Conservation (phyloP, 2,888 invertebrate genomes). For the Cryptus armator region DNA sequence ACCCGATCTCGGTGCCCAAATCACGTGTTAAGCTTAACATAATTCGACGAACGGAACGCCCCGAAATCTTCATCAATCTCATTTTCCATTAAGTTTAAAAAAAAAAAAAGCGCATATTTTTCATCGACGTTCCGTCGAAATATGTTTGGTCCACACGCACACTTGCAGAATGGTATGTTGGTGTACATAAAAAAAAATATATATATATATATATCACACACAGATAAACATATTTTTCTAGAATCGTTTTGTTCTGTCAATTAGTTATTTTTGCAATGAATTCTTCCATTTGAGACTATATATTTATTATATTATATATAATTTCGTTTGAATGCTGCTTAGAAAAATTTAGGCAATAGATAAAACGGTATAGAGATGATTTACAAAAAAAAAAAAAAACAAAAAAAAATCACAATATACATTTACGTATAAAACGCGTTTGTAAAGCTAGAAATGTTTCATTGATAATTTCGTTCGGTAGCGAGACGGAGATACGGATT, state of each 20-base stretch:
- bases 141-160: constrained; percentile 81
- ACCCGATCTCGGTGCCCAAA: constrained; percentile 77
- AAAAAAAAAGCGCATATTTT: constrained; percentile 1
- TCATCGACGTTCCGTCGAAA: constrained; percentile 75
- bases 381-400: background rate
- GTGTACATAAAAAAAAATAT: constrained; percentile 87
- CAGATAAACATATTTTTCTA: constrained; percentile 84
- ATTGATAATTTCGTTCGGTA: constrained; percentile 45
- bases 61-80: constrained; percentile 14
- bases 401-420: background rate
- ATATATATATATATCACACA: constrained; percentile 82
- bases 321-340: constrained; percentile 83
- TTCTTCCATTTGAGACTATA: constrained; percentile 65
- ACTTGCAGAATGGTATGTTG: constrained; percentile 89
- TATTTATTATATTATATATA: constrained; percentile 48
- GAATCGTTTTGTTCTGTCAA: constrained; percentile 79
- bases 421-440: constrained; percentile 37
- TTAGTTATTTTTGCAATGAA: constrained; percentile 75
- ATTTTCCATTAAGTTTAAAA: background rate
- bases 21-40: constrained; percentile 76
- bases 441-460: constrained; percentile 58
- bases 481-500: constrained; percentile 13
- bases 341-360: constrained; percentile 73
- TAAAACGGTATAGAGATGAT: constrained; percentile 40
- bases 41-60: constrained; percentile 37